A percentile compares a stretch with the other conserved stretches of the same genome.
phyloP scores from a whole-genome alignment of 2,797 vertebrate genomes.

The Sandelia bainsii region DNA sequence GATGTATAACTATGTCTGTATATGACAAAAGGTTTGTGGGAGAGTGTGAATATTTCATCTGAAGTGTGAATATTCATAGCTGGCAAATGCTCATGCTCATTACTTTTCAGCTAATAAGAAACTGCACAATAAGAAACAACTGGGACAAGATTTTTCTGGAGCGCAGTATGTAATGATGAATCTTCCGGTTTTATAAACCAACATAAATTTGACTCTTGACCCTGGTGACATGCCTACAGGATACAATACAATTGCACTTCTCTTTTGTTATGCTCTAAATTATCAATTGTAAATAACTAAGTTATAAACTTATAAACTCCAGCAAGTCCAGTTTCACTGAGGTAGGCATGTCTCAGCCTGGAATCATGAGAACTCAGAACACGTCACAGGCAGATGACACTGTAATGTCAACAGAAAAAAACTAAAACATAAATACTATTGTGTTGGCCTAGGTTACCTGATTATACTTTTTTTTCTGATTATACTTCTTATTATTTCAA shows the following conservation, averaged over 20 bases:
- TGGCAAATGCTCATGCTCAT: conserved; percentile 39
- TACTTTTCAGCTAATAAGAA: conserved; percentile 31
- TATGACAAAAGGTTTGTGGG: conserved; percentile 60
- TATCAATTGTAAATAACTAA: background rate
- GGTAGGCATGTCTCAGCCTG: background rate
- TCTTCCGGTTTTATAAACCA: background rate
- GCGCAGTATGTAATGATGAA: background rate
- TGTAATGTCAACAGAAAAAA: conserved; percentile 49
- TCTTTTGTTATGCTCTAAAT: background rate
- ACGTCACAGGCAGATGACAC: background rate
- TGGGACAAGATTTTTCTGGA: background rate
- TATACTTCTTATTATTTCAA: background rate
- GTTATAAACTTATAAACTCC: background rate
- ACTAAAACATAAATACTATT: conserved; percentile 24
- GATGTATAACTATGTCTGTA: conserved; percentile 46
- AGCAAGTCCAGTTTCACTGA: conserved; percentile 7
- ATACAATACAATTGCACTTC: background rate
- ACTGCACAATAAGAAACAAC: conserved; percentile 12
- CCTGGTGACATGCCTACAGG: background rate
- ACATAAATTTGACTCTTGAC: conserved; percentile 10
- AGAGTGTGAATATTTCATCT: conserved; percentile 63
- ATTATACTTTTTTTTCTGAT: conserved; percentile 1
- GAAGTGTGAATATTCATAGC: conserved; percentile 61
- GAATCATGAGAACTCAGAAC: conserved; percentile 13
- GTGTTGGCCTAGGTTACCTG: background rate